Percentiles rank a stretch among this genome's conserved stretches.
These are phyloP conservation scores for Myotis yumanensis DNA, from an alignment of 2,113 vertebrate genomes.

Conservation along the genomic window DNA sequence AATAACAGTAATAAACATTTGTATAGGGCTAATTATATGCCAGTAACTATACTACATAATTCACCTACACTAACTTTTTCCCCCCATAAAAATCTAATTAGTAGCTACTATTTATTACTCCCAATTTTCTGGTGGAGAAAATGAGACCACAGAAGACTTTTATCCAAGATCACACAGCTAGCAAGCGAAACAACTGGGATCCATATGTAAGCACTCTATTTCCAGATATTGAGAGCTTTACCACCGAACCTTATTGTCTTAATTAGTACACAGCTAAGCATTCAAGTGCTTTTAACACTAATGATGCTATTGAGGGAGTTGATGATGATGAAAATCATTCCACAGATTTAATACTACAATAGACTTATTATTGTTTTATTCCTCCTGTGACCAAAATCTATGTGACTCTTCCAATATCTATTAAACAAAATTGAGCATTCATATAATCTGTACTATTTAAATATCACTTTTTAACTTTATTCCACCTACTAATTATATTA, in stretches of 20 bases:
- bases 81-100: background rate
- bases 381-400: background rate
- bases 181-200: background rate
- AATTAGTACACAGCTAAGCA: background rate
- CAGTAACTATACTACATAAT: background rate
- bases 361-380: background rate
- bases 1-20: background rate
- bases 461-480: background rate
- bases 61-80: background rate
- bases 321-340: background rate
- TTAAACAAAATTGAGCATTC: background rate
- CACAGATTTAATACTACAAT: background rate
- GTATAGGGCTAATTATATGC: background rate
- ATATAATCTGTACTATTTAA: background rate
- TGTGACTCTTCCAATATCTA: background rate
- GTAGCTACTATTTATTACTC: background rate
- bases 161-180: background rate
- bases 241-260: no score
- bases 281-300: background rate
- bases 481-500: background rate
- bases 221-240: background rate
- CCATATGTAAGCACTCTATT: background rate
- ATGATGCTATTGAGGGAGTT: background rate
- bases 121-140: background rate
- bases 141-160: background rate